Conservation (phyloP, 2,797 vertebrate species). For the Thalassophryne amazonica region DNA sequence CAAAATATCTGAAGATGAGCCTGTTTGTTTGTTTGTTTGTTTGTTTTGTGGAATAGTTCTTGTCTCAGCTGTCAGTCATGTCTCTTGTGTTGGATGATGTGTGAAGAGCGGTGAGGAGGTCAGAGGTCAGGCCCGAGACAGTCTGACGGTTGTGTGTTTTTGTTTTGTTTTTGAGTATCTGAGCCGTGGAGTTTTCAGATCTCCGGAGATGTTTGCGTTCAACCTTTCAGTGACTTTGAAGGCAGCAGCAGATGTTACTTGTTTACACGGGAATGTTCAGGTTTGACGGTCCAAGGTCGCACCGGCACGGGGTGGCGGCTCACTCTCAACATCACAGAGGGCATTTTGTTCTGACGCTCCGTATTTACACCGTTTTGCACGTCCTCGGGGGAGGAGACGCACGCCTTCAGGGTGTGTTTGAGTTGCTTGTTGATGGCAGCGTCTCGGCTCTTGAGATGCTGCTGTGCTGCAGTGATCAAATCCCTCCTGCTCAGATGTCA, state of each 20-base stretch:
- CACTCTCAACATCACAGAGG: conserved; percentile 18
- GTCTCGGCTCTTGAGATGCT: conserved; percentile 36
- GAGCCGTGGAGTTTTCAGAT: conserved; percentile 1
- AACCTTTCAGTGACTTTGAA: conserved; percentile 24
- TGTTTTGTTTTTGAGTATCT: neutral
- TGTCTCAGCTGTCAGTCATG: no score
- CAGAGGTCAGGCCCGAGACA: no score
- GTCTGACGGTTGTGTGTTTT: no score
- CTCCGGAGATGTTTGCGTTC: conserved; percentile 13
- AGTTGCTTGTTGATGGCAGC: conserved; percentile 43
- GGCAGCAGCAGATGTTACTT: conserved; percentile 29
- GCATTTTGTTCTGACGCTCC: conserved; percentile 21
- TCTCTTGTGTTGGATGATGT: no score
- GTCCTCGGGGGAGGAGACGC: neutral
- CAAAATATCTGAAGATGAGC: no score
- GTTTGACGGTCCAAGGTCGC: conserved; percentile 39
- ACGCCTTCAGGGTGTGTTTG: conserved; percentile 21
- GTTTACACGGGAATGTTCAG: conserved; percentile 27
- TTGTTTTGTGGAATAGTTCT: no score
- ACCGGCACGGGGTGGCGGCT: conserved; percentile 9
- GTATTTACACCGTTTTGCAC: conserved; percentile 28
- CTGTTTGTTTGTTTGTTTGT: no score
- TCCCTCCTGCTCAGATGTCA: conserved; percentile 42
- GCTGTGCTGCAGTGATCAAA: conserved; percentile 47
- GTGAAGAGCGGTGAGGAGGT: no score